Percentiles rank a stretch among this genome's conserved stretches.
Evolutionary conservation across 2,113 vertebrate species (phyloP).

Genomic region (Pontoporia blainvillei): DNA sequence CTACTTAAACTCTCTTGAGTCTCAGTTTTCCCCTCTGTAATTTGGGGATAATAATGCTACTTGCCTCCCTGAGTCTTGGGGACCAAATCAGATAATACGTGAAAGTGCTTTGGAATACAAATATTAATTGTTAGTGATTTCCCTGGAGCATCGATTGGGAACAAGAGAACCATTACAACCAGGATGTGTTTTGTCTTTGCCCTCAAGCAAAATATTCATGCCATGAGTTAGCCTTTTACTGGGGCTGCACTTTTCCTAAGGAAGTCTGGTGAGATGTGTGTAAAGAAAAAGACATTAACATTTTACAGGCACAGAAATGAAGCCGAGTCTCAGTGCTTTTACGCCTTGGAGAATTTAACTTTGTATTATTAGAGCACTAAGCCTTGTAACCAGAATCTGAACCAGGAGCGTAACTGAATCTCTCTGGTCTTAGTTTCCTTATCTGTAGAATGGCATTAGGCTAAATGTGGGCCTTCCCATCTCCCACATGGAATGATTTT

Average conservation of each 20-base stretch:
- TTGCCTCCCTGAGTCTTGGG: neutral
- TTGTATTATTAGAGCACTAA: neutral
- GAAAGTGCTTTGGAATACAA: conserved; percentile 10
- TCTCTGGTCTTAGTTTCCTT: neutral
- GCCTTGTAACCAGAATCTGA: neutral
- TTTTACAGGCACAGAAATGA: neutral
- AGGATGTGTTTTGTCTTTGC: neutral
- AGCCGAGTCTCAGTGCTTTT: neutral
- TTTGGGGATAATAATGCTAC: neutral
- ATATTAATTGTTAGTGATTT: neutral
- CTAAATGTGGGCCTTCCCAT: neutral
- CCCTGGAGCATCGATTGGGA: neutral
- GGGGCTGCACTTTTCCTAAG: neutral
- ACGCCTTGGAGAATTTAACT: neutral
- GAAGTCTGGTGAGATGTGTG: neutral
- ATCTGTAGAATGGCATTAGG: neutral
- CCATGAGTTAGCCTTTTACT: neutral
- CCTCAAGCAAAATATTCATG: neutral
- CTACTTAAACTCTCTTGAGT: neutral
- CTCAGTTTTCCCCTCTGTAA: neutral
- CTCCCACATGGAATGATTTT: neutral
- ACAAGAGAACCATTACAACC: neutral
- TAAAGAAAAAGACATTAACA: neutral
- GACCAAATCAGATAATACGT: neutral
- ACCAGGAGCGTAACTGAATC: too few relatives aligned